Evolutionary conservation across 2,113 vertebrate species (phyloP).

Genomic region (Etheostoma cragini): DNA sequence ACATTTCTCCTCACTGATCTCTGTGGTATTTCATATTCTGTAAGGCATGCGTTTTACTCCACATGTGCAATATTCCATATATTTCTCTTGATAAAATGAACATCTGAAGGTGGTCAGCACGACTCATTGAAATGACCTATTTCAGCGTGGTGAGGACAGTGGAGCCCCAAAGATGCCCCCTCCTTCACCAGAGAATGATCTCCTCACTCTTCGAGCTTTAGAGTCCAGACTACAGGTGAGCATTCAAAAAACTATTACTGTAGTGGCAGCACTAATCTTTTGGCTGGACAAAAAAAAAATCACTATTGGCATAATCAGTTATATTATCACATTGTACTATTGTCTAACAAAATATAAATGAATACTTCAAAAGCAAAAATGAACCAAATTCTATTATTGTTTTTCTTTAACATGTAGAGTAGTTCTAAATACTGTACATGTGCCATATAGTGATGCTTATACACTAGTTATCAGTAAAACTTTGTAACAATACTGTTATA

Average conservation of each 20-base stretch:
- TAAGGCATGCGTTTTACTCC: constrained; percentile 75
- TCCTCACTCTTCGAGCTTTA: constrained; percentile 87
- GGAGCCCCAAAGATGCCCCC: constrained; percentile 56
- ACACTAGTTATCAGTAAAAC: neutral
- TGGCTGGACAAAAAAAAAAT: neutral
- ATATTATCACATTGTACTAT: neutral
- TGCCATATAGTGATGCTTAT: neutral
- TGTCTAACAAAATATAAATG: neutral
- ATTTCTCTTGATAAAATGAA: neutral
- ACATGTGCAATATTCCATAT: neutral
- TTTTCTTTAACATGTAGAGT: neutral
- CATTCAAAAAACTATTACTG: neutral
- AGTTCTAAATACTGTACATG: neutral
- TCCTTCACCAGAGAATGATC: constrained; percentile 80
- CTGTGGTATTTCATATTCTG: constrained; percentile 84
- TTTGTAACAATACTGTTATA: neutral
- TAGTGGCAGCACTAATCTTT: neutral
- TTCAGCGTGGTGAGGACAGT: constrained; percentile 59
- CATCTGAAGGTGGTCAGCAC: neutral
- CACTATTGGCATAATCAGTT: neutral
- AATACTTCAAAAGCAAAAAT: neutral
- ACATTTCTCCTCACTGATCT: constrained; percentile 90
- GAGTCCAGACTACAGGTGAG: constrained; percentile 90
- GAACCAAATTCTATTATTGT: neutral
- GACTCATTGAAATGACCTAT: neutral